phyloP scores from a whole-genome alignment of 2,113 vertebrate species.

The Saccopteryx leptura region DNA sequence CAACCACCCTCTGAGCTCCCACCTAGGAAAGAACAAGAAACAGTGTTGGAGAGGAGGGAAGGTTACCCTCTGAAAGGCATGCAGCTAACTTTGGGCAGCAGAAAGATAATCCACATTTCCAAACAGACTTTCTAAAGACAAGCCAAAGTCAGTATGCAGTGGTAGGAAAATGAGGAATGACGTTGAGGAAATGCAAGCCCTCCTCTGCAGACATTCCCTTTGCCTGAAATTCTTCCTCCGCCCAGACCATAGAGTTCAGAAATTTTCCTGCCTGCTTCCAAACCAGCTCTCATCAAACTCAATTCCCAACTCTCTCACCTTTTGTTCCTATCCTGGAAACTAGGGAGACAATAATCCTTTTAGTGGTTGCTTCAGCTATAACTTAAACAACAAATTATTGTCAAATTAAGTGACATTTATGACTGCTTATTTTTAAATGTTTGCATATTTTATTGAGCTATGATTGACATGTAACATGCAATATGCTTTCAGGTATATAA shows the following conservation, averaged over 20 bases:
- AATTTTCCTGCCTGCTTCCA: not conserved
- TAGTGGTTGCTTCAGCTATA: not conserved
- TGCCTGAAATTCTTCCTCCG: not conserved
- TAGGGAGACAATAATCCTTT: not conserved
- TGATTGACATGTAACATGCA: not conserved
- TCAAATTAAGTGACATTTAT: not conserved
- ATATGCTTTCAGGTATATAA: not conserved
- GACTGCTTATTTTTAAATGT: conserved; percentile 19
- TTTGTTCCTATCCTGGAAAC: not conserved
- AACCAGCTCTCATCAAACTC: not conserved
- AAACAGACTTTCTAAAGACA: not conserved
- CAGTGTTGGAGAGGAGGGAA: not conserved
- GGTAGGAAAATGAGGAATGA: not conserved
- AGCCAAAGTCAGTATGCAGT: not conserved
- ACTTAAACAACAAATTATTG: not conserved
- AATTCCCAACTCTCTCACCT: not conserved
- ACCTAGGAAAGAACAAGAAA: not conserved
- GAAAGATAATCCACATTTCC: not conserved
- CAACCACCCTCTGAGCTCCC: not conserved
- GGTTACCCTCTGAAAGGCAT: not conserved
- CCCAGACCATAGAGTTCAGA: not conserved
- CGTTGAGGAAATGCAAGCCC: not conserved
- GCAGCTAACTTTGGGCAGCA: not conserved
- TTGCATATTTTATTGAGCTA: not conserved
- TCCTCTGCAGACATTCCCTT: not conserved